A percentile compares a stretch with the other conserved stretches of the same genome.
Conservation (phyloP, 2,797 vertebrate genomes). For the Poeciliopsis turneri region DNA sequence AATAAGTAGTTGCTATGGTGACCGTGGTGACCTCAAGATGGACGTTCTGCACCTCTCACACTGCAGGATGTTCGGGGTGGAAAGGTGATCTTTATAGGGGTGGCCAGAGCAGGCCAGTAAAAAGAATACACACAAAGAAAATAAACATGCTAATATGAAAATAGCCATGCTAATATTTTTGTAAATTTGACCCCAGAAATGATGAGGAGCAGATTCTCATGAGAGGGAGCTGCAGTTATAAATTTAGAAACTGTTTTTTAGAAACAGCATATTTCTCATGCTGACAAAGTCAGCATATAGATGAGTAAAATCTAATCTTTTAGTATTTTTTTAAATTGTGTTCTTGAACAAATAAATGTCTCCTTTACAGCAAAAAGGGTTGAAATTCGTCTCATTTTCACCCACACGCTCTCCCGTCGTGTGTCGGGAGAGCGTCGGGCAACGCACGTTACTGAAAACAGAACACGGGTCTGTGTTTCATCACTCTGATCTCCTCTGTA, state of each 20-base stretch:
- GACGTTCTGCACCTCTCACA: not conserved
- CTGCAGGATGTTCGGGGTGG: not conserved
- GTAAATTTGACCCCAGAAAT: too few relatives aligned
- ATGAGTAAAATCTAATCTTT: not conserved
- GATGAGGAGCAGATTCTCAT: not conserved
- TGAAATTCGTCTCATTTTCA: not conserved
- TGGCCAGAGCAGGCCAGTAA: too few relatives aligned
- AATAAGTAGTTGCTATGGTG: not conserved
- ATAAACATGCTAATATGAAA: too few relatives aligned
- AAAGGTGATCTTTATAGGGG: not conserved
- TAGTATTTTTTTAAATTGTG: not conserved
- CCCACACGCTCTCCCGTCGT: not conserved
- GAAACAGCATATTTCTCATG: not conserved
- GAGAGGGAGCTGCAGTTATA: not conserved
- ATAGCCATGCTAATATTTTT: too few relatives aligned
- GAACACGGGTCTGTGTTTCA: not conserved
- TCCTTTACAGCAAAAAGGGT: not conserved
- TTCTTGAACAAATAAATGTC: not conserved
- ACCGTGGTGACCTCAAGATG: not conserved
- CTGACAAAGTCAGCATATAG: not conserved
- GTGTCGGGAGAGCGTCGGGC: not conserved
- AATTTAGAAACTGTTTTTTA: not conserved
- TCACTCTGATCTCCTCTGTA: not conserved
- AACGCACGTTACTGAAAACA: not conserved
- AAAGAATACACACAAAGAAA: not conserved